Evolutionary conservation across 2,113 vertebrate genomes (phyloP).

Genomic region (Speoplatyrhinus poulsoni): DNA sequence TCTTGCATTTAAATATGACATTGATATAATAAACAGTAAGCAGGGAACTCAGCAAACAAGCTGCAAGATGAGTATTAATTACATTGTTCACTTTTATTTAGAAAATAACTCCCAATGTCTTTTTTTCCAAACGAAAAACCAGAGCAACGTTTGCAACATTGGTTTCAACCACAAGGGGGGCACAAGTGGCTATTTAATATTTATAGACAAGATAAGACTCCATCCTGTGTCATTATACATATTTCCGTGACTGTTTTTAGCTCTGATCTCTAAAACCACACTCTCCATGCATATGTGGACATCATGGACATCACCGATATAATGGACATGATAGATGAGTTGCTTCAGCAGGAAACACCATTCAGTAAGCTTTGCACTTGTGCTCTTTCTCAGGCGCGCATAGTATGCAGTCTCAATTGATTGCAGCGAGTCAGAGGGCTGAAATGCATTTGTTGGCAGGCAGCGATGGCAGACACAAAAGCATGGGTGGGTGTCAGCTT

Average conservation of each 20-base stretch:
- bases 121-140: too few species aligned
- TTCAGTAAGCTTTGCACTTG: constrained; percentile 41
- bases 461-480: constrained; percentile 76
- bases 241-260: not conserved
- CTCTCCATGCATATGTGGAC: not conserved
- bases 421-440: constrained; percentile 68
- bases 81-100: not conserved
- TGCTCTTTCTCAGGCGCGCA: constrained; percentile 57
- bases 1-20: constrained; percentile 8
- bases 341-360: constrained; percentile 34
- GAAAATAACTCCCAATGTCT: not conserved
- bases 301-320: constrained; percentile 4
- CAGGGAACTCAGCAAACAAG: not conserved
- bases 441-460: constrained; percentile 79
- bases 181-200: too few species aligned
- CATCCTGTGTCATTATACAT: not conserved
- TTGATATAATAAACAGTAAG: not conserved
- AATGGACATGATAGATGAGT: constrained; percentile 18
- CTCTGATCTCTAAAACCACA: not conserved
- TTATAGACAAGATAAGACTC: too few species aligned
- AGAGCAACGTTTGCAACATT: too few species aligned
- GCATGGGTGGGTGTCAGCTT: constrained; percentile 89
- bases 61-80: too few species aligned
- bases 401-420: constrained; percentile 60
- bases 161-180: too few species aligned